Percentiles rank a stretch among this genome's conserved stretches.
phyloP scores from a whole-genome alignment of 2,888 invertebrate genomes.

The Steinernema carpocapsae region DNA sequence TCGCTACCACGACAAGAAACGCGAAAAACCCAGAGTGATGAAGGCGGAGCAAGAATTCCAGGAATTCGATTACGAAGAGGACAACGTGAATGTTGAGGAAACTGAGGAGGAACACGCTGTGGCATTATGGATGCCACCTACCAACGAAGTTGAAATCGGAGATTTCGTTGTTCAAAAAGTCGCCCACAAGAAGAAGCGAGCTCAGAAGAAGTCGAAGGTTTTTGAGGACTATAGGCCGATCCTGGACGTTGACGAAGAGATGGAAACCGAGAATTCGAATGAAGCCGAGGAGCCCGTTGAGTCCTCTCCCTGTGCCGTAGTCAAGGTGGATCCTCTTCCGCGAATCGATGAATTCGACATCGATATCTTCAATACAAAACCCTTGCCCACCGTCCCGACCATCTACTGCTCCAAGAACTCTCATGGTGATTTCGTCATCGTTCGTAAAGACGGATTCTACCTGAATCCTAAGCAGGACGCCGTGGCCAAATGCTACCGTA shows the following conservation, averaged over 20 bases:
- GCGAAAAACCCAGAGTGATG: neutral
- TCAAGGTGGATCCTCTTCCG: neutral
- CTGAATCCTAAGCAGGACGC: neutral
- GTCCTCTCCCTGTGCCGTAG: neutral
- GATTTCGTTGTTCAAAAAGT: constrained; percentile 1
- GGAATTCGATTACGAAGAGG: neutral
- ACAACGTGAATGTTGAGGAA: neutral
- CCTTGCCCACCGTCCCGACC: neutral
- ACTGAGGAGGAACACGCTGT: neutral
- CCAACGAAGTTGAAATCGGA: neutral
- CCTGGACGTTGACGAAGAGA: neutral
- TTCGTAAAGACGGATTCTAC: neutral
- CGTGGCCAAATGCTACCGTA: neutral
- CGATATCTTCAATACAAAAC: neutral
- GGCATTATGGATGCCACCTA: neutral
- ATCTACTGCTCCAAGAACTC: neutral
- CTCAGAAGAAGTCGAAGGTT: neutral
- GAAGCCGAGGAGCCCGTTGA: neutral
- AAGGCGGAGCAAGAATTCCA: neutral
- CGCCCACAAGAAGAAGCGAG: neutral
- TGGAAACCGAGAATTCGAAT: neutral
- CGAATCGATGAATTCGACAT: neutral
- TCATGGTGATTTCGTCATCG: neutral
- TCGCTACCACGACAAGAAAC: neutral
- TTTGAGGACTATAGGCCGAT: constrained; percentile 11